Evolutionary conservation across 92 coral and sea anemone genomes (phyloP).

Genomic region (Zoanthus gigantus): DNA sequence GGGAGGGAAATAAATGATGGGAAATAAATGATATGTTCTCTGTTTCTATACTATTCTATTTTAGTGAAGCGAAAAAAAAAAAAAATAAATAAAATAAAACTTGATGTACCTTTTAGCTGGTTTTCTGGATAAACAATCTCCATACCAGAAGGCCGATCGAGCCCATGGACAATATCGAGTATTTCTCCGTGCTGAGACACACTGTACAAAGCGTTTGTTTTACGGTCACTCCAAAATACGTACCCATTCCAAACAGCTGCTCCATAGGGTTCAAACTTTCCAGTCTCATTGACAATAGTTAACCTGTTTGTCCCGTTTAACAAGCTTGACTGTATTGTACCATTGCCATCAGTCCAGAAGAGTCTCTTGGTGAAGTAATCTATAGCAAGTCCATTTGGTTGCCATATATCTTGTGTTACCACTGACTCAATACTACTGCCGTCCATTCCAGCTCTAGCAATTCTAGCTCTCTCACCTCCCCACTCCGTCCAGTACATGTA

Average conservation of each 20-base stretch:
- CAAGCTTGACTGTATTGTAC: conserved; percentile 14
- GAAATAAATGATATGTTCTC: too few species aligned
- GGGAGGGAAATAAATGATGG: too few species aligned
- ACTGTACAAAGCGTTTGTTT: conserved; percentile 23
- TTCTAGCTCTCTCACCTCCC: conserved; percentile 26
- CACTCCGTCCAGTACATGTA: conserved; percentile 37
- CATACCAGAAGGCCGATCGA: conserved; percentile 11
- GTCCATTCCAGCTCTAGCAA: conserved; percentile 37
- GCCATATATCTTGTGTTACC: not conserved
- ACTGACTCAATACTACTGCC: conserved; percentile 20
- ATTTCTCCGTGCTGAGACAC: conserved; percentile 1
- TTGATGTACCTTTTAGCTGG: conserved; percentile 7
- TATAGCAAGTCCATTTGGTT: conserved; percentile 30
- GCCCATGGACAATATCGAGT: not conserved
- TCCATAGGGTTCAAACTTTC: conserved; percentile 35
- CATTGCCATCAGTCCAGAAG: conserved; percentile 29
- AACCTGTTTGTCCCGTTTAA: conserved; percentile 15
- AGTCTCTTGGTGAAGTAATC: not conserved
- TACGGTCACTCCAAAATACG: conserved; percentile 31
- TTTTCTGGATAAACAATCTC: not conserved
- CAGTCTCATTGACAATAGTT: conserved; percentile 10
- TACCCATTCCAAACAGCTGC: conserved; percentile 6
- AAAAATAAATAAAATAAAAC: not conserved
- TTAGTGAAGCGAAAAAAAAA: too few species aligned
- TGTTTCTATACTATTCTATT: not conserved